Evolutionary conservation across 2,888 invertebrate species (phyloP).

Genomic region (Phania funesta): DNA sequence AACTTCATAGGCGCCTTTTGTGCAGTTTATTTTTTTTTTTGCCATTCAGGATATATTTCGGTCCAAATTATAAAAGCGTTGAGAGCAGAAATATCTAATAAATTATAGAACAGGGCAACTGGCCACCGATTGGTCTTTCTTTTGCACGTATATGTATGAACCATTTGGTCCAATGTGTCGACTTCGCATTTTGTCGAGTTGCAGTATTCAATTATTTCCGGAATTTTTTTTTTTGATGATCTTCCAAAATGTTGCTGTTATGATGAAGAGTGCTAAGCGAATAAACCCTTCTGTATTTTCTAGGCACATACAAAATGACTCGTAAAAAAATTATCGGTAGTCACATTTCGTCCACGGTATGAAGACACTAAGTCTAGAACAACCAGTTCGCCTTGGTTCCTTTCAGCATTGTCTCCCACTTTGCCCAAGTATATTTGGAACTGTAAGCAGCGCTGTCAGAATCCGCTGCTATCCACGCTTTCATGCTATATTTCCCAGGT

Average conservation of each 20-base stretch:
- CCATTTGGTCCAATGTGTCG: too few species aligned
- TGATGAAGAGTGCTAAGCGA: background rate
- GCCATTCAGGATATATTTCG: constrained; percentile 11
- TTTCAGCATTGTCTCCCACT: background rate
- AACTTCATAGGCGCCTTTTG: too few species aligned
- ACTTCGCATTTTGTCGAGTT: too few species aligned
- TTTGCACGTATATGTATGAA: too few species aligned
- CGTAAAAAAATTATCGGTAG: constrained; percentile 5
- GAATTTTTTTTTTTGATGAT: too few species aligned
- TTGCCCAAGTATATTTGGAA: constrained; percentile 20
- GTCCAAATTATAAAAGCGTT: constrained; percentile 15
- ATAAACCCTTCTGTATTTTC: constrained; percentile 24
- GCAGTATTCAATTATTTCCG: too few species aligned
- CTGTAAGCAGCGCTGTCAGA: constrained; percentile 25
- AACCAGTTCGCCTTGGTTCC: constrained; percentile 10
- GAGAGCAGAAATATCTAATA: too few species aligned
- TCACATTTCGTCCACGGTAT: constrained; percentile 20
- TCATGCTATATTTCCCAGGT: background rate
- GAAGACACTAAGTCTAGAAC: constrained; percentile 12
- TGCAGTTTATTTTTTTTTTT: background rate
- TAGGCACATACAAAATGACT: constrained; percentile 19
- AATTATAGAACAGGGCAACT: background rate
- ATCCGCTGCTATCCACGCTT: constrained; percentile 21
- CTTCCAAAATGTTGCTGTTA: too few species aligned
- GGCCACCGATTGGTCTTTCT: background rate